A percentile compares a stretch with the other conserved stretches of the same genome.
Evolutionary conservation across 2,888 invertebrate genomes (phyloP).

Genomic region (Hirtodrosophila duncani): DNA sequence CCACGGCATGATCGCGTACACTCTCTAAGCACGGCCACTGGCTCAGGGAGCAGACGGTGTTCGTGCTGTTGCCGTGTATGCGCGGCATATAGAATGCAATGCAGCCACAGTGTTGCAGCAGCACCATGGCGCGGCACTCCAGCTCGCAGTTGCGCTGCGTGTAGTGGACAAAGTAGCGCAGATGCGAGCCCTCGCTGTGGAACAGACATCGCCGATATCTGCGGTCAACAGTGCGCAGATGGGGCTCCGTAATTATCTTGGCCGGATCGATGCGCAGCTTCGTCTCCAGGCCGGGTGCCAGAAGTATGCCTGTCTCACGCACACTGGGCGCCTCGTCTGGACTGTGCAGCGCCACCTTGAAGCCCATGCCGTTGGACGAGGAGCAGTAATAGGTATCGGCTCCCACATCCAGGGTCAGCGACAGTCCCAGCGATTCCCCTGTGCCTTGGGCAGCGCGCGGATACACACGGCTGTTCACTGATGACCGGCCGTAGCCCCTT

Average conservation of each 20-base stretch:
- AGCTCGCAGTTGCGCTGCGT: slow-evolving; percentile 87
- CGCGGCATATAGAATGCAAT: slow-evolving; percentile 76
- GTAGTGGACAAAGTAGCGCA: slow-evolving; percentile 84
- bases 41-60: slow-evolving; percentile 84
- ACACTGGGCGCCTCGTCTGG: slow-evolving; percentile 74
- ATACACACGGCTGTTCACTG: slow-evolving; percentile 77
- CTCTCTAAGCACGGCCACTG: slow-evolving; percentile 81
- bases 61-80: slow-evolving; percentile 83
- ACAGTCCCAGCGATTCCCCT: slow-evolving; percentile 85
- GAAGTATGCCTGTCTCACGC: slow-evolving; percentile 66
- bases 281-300: slow-evolving; percentile 68
- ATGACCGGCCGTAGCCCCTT: slow-evolving; percentile 81
- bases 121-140: slow-evolving; percentile 87
- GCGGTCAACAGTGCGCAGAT: slow-evolving; percentile 54
- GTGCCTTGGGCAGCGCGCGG: slow-evolving; percentile 80
- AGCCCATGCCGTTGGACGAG: slow-evolving; percentile 82
- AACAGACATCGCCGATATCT: slow-evolving; percentile 83
- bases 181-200: slow-evolving; percentile 82
- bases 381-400: slow-evolving; percentile 88
- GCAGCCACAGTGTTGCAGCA: slow-evolving; percentile 77
- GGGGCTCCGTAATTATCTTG: slow-evolving; percentile 60
- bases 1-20: slow-evolving; percentile 50
- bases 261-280: slow-evolving; percentile 70
- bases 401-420: slow-evolving; percentile 84
- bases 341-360: slow-evolving; percentile 73